Base-by-base conservation (phyloP, 2,888 invertebrate genomes). In the Brenthis daphne region DNA sequence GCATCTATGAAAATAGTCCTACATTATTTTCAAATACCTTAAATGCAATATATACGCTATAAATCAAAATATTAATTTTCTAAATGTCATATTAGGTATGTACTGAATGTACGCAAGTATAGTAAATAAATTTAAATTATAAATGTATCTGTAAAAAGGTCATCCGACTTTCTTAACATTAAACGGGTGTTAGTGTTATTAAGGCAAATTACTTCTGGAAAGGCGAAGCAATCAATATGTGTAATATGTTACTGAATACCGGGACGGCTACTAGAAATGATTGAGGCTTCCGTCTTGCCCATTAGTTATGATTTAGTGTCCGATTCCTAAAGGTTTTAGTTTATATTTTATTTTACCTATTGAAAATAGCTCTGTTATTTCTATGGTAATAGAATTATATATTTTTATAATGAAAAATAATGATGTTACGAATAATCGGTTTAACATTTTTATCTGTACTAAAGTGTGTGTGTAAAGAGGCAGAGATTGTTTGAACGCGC, bases 291-390 rank as follows among this genome's bases (percentile, higher is more conserved):
- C 85, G 89, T 88, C 76, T 81, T 80, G 79, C 77, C 83, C 82
- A 87, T 90, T 89, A 87, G 78, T 72, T 67, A 81, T 88, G 86
- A 88, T 89, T 89, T 89, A 89, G 87, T 77, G 77, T 73, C 76
- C 33, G 47, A 64, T 66, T 64, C 67, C 57, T 70, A 43, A 57
- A 65, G 70, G 71, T 67, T 75, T 68, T 73, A 48, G 12, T 68
- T 61, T 61, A 48, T 69, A 48, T 55, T 68, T 29, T 48, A 48
- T 14, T 61, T 54, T 47, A 43, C 37, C 33, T 65, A 48, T 67
- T 47, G 14, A 43, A 37, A 43, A 43, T 43, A 43, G 3, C 3
- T 43, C 11, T 58, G 24, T 56, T 64, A 43, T 20, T 64, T 61
- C 43, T 16, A 63, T 50, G 16, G 11, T 16, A 56, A 37, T 54